Percentiles rank a stretch among this genome's conserved stretches.
Conservation (phyloP, 1,140 invertebrate species). For the Drosophila sp. region DNA sequence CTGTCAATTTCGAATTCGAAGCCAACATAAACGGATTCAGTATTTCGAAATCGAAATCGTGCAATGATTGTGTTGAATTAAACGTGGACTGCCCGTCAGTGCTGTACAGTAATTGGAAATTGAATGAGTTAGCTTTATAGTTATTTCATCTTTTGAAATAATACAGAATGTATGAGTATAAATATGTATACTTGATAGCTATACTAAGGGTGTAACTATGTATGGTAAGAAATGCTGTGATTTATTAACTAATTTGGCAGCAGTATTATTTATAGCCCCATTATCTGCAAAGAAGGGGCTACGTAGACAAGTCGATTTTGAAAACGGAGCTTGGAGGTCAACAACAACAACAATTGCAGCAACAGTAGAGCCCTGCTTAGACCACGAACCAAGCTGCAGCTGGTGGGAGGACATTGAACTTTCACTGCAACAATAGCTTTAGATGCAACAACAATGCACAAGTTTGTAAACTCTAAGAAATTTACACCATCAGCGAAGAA, state of each 20-base stretch:
- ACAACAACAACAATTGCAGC: conserved; percentile 8
- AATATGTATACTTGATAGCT: neutral
- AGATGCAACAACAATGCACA: conserved; percentile 62
- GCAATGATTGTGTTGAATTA: too few species aligned
- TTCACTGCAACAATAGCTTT: conserved; percentile 43
- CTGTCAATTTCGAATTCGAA: neutral
- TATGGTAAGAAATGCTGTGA: conserved; percentile 42
- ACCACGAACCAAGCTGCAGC: too few species aligned
- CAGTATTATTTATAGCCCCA: conserved; percentile 61
- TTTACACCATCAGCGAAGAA: conserved; percentile 83
- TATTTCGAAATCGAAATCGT: too few species aligned
- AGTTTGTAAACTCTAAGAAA: conserved; percentile 79
- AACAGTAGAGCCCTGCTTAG: conserved; percentile 43
- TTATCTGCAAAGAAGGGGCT: conserved; percentile 4
- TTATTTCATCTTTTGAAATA: too few species aligned
- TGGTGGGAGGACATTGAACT: conserved; percentile 56
- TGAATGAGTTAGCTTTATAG: too few species aligned
- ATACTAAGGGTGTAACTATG: neutral
- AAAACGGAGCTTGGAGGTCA: conserved; percentile 10
- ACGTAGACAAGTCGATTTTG: conserved; percentile 14
- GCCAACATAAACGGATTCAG: neutral
- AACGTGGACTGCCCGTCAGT: too few species aligned
- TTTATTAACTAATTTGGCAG: conserved; percentile 75
- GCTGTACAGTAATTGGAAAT: too few species aligned
- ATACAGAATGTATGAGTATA: too few species aligned